phyloP scores from a whole-genome alignment of 2,797 vertebrate genomes.

The Clamator glandarius region DNA sequence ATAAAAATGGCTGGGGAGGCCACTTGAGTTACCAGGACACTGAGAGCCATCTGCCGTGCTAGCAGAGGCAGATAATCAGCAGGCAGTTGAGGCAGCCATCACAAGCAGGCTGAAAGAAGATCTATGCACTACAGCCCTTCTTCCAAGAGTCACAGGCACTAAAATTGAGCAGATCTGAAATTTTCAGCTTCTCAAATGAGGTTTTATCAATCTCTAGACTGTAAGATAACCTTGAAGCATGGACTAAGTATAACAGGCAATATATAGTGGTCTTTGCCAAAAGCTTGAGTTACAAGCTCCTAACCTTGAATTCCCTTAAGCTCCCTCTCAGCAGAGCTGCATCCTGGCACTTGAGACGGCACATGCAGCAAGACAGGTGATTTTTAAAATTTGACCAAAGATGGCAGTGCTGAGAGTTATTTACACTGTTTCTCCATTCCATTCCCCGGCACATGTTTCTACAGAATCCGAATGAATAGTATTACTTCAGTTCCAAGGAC shows the following conservation, averaged over 20 bases:
- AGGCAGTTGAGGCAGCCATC: neutral
- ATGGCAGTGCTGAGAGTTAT: neutral
- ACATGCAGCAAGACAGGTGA: fast-evolving
- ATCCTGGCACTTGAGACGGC: neutral
- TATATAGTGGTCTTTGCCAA: neutral
- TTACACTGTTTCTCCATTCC: neutral
- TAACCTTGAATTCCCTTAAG: neutral
- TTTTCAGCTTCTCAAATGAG: neutral
- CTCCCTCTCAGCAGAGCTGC: neutral
- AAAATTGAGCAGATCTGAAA: neutral
- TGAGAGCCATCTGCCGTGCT: constrained; percentile 8
- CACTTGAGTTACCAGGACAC: constrained; percentile 3
- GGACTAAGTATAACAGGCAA: neutral
- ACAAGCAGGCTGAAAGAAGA: neutral
- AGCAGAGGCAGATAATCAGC: constrained; percentile 13
- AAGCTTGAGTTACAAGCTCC: neutral
- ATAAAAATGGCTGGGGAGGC: constrained; percentile 47
- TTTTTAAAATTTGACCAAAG: neutral
- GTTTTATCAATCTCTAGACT: neutral
- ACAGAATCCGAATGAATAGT: neutral
- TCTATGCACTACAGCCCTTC: neutral
- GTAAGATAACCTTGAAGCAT: neutral
- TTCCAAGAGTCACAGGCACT: neutral
- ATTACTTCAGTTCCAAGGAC: neutral
- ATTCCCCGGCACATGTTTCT: neutral